Conservation (phyloP, 1,140 invertebrate species). For the Drosophila gunungcola region DNA sequence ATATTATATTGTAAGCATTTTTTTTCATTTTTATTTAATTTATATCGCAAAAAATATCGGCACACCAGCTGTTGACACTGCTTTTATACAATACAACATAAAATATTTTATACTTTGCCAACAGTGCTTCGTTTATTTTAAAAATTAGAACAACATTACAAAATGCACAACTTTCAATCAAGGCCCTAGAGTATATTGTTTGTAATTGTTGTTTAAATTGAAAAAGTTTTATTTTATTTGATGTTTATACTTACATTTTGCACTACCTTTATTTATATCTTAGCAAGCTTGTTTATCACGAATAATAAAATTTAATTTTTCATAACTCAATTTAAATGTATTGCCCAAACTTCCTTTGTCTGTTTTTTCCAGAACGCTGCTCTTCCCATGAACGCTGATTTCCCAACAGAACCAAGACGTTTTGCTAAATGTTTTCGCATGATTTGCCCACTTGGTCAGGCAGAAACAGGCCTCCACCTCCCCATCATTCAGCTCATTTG, state of each 20-base stretch:
- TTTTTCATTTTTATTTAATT: no score
- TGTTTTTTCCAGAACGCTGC: constrained; percentile 11
- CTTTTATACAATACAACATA: no score
- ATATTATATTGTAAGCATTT: no score
- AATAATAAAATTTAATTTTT: constrained; percentile 17
- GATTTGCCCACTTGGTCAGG: constrained; percentile 19
- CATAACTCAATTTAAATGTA: constrained; percentile 24
- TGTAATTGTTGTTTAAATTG: no score
- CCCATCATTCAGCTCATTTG: constrained; percentile 44
- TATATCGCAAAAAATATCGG: no score
- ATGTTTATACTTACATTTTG: not conserved
- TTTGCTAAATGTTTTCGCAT: constrained; percentile 21
- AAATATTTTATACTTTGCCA: no score
- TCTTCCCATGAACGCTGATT: constrained; percentile 6
- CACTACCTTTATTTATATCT: not conserved
- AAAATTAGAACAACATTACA: no score
- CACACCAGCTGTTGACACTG: no score
- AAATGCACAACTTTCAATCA: no score
- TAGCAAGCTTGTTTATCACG: not conserved
- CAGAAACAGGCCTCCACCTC: not conserved
- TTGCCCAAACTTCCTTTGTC: not conserved
- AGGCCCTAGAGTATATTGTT: no score
- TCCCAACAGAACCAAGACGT: constrained; percentile 6
- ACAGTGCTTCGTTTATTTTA: no score
- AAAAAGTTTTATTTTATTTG: no score